Base-by-base conservation (phyloP, 2,888 invertebrate species). In the Hyppa rectilinea region DNA sequence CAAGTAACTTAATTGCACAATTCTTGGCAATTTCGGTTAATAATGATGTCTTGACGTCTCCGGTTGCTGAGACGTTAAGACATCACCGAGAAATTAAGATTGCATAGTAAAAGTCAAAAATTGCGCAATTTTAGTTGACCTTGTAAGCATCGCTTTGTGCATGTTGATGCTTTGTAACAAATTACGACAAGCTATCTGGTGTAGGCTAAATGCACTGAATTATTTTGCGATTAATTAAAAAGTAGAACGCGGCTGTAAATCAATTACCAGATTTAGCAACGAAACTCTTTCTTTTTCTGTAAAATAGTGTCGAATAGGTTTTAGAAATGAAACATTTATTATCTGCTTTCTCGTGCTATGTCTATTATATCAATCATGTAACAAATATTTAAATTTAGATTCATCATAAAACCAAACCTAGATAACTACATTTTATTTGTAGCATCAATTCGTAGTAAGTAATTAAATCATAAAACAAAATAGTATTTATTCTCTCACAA, bases 101-200 rank as follows among this genome's bases (percentile, higher is more conserved):
- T 23, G 10, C 20, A 7, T 20, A n/a, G 2, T n/a, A 29, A 14
- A 50, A 40, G 10, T 17, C 12, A 34, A 40, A n/a, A 47, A 23
- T 31, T 31, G 10, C 20, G 10, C 7, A 20, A 14, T 66, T 20
- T 43, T 0, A 29, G 23, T 49, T 49, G 47, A 23, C 23, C 14
- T 5, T 34, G 7, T 31, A 67, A 34, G 10, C 6, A 1, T 62
- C 26, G n/a, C 6, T 3, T 26, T 47, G 59, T 60, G 80, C 43
- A 53, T 49, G 58, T 29, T 79, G 53, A 49, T n/a, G 63, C 76
- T 80, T 70, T 63, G 12, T 36, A 36, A 73, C 26, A 70, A 50
- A 45, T 49, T 49, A 34, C 43, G 34, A 29, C 50, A 55, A 43
- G 36, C 49, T 43, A 26, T 17, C 4, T 38, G 49, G 6, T 17